phyloP scores from a whole-genome alignment of 2,797 vertebrate species.

The Coregonus sp. region DNA sequence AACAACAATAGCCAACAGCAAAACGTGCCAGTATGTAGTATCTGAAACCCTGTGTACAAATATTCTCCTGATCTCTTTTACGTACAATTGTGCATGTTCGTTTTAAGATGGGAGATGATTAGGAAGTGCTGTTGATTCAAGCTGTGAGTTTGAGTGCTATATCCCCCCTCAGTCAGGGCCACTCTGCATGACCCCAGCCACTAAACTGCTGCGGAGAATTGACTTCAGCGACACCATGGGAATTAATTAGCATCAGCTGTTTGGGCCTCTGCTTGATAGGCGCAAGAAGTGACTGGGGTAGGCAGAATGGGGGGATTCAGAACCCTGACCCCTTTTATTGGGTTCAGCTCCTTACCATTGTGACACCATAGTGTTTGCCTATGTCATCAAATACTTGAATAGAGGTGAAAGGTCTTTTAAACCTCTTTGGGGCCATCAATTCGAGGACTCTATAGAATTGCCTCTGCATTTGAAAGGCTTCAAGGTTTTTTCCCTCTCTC shows the following conservation, averaged over 20 bases:
- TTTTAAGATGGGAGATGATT: constrained; percentile 76
- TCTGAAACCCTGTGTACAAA: background rate
- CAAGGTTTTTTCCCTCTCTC: constrained; percentile 74
- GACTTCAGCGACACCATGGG: constrained; percentile 82
- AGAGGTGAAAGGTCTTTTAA: constrained; percentile 90
- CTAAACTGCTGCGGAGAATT: constrained; percentile 82
- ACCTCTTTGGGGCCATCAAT: constrained; percentile 95
- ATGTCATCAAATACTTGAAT: constrained; percentile 88
- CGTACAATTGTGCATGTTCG: constrained; percentile 63
- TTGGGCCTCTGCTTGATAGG: constrained; percentile 81
- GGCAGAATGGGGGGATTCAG: constrained; percentile 82
- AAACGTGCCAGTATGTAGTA: background rate
- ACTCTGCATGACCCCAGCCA: constrained; percentile 75
- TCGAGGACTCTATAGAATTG: constrained; percentile 81
- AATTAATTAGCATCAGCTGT: constrained; percentile 86
- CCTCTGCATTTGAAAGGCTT: constrained; percentile 97
- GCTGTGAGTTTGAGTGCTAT: constrained; percentile 73
- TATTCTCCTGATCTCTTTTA: background rate
- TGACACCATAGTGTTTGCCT: constrained; percentile 88
- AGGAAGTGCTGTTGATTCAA: constrained; percentile 76
- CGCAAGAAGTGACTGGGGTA: constrained; percentile 78
- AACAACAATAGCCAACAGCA: background rate
- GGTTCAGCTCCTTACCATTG: constrained; percentile 90
- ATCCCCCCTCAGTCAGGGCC: constrained; percentile 62
- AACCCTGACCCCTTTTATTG: constrained; percentile 92